phyloP scores from a whole-genome alignment of 2,797 vertebrate species.

The Percopsis omiscomaycus region DNA sequence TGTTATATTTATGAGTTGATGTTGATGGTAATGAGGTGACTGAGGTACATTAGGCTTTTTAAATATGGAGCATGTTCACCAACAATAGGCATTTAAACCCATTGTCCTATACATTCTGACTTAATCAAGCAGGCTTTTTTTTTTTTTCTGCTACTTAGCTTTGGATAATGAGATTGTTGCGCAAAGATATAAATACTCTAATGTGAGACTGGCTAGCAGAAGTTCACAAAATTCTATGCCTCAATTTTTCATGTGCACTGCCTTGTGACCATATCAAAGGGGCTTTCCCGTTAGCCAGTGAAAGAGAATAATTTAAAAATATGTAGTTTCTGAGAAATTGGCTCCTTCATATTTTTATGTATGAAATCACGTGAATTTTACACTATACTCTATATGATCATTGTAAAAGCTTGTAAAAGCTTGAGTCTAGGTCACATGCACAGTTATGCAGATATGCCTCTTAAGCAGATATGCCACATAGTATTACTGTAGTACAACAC shows the following conservation, averaged over 20 bases:
- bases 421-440: no score
- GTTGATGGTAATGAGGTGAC: conserved; percentile 45
- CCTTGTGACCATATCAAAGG: conserved; percentile 9
- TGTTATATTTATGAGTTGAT: conserved; percentile 57
- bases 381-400: no score
- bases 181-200: conserved; percentile 7
- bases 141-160: conserved; percentile 35
- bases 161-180: conserved; percentile 20
- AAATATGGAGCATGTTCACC: conserved; percentile 26
- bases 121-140: conserved; percentile 34
- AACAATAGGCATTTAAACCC: conserved; percentile 3
- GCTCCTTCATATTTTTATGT: no score
- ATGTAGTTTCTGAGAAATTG: no score
- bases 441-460: no score
- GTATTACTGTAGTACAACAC: not conserved
- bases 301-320: not conserved
- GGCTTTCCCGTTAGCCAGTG: not conserved
- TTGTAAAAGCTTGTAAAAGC: no score
- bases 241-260: conserved; percentile 6
- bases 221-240: conserved; percentile 25
- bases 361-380: no score
- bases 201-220: conserved; percentile 18
- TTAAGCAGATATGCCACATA: no score
- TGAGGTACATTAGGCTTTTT: conserved; percentile 52
- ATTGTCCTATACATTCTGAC: conserved; percentile 23